A percentile compares a stretch with the other conserved stretches of the same genome.
These are phyloP conservation scores for Drosophila triauraria DNA, from an alignment of 1,140 invertebrate species.

Conservation along the genomic window DNA sequence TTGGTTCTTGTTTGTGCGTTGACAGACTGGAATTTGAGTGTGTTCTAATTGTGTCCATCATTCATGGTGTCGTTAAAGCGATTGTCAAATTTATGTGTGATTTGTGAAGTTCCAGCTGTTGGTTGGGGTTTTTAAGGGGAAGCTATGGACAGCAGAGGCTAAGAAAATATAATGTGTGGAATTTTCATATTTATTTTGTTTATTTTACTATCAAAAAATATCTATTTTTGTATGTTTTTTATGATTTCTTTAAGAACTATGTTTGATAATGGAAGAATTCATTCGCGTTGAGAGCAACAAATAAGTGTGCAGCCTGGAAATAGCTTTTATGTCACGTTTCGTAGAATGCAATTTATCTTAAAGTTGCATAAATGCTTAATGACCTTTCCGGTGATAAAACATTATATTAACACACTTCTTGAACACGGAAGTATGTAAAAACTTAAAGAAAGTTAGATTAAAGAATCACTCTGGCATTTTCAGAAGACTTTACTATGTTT, in stretches of 20 bases:
- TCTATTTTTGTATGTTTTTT: background rate
- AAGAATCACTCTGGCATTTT: background rate
- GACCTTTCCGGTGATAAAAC: background rate
- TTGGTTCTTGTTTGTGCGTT: constrained; percentile 15
- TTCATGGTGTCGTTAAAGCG: constrained; percentile 57
- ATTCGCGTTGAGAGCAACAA: background rate
- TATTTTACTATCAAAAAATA: background rate
- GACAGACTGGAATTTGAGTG: constrained; percentile 34
- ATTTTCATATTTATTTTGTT: background rate
- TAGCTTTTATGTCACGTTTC: constrained; percentile 16
- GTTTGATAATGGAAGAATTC: background rate
- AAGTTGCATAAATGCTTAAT: constrained; percentile 1
- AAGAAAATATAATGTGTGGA: background rate
- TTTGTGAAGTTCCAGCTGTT: constrained; percentile 62
- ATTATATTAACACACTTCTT: background rate
- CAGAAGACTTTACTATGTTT: background rate
- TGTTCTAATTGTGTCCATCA: constrained; percentile 69
- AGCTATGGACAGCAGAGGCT: background rate
- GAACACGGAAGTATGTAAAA: constrained; percentile 1
- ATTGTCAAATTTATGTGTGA: constrained; percentile 61
- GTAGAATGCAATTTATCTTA: constrained; percentile 3
- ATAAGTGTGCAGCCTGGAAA: background rate
- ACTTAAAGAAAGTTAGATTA: background rate
- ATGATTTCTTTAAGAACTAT: background rate
- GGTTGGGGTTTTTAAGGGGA: background rate